These are phyloP conservation scores for Bungarus multicinctus DNA, from an alignment of 2,113 vertebrate species.

Conservation along the genomic window DNA sequence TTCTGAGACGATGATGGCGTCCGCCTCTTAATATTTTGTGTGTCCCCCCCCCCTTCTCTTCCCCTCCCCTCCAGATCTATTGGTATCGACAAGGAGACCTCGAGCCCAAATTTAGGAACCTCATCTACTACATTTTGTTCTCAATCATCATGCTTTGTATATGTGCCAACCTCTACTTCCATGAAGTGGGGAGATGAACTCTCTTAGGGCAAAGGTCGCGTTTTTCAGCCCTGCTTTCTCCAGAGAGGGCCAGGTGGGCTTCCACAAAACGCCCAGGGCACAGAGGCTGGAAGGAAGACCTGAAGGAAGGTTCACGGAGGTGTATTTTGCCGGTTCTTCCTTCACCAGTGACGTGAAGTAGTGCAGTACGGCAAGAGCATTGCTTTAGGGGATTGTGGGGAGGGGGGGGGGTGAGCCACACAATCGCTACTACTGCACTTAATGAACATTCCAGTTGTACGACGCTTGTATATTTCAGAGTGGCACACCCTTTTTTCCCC, in stretches of 20 bases:
- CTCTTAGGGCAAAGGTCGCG: background rate
- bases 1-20: background rate
- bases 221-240: background rate
- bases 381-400: slow-evolving; percentile 59
- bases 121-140: slow-evolving; percentile 95
- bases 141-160: slow-evolving; percentile 94
- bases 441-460: slow-evolving; percentile 69
- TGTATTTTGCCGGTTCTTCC: slow-evolving; percentile 64
- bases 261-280: slow-evolving; percentile 44
- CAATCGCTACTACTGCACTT: slow-evolving; percentile 66
- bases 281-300: slow-evolving; percentile 48
- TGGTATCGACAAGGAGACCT: slow-evolving; percentile 98
- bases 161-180: slow-evolving; percentile 99
- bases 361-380: slow-evolving; percentile 60
- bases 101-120: slow-evolving; percentile 95
- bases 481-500: slow-evolving; percentile 68
- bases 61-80: slow-evolving; percentile 77
- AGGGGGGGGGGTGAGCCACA: slow-evolving; percentile 46
- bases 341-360: slow-evolving; percentile 62
- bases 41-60: background rate
- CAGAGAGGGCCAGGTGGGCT: slow-evolving; percentile 30
- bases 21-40: background rate
- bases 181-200: slow-evolving; percentile 85
- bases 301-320: slow-evolving; percentile 65
- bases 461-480: slow-evolving; percentile 58